Evolutionary conservation across 1,140 invertebrate species (phyloP).

Genomic region (Meloidogyne floridensis): DNA sequence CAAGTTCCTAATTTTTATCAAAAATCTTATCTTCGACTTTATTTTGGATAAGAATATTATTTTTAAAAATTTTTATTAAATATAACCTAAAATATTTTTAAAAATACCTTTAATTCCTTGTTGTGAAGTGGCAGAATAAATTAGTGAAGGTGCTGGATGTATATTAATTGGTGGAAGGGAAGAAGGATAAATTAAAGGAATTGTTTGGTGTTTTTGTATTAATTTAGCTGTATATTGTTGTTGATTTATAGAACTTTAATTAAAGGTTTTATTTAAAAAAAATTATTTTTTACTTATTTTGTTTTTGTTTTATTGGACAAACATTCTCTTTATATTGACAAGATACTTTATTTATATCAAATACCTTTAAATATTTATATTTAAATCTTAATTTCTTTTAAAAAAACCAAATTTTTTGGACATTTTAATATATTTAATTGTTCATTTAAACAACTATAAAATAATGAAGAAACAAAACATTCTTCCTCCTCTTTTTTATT

Average conservation of each 20-base stretch:
- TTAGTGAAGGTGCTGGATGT: not conserved
- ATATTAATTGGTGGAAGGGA: not conserved
- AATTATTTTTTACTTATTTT: not conserved
- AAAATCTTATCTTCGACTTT: no score
- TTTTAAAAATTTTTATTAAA: no score
- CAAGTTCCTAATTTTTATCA: no score
- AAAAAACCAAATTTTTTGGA: not conserved
- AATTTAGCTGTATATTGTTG: not conserved
- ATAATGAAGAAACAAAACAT: constrained; percentile 10
- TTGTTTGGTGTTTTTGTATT: not conserved
- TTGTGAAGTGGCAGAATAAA: not conserved
- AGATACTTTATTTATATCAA: constrained; percentile 29
- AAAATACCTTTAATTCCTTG: not conserved
- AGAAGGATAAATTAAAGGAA: not conserved
- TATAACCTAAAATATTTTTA: not conserved
- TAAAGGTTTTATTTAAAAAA: not conserved
- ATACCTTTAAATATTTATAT: constrained; percentile 20
- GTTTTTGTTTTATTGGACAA: not conserved
- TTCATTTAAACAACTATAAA: constrained; percentile 7
- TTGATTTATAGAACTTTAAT: not conserved
- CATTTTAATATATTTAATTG: not conserved
- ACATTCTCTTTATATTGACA: constrained; percentile 29
- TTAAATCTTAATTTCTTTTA: not conserved
- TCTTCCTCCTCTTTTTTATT: not conserved
- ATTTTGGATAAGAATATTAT: no score